phyloP scores from a whole-genome alignment of 2,797 vertebrate species.

The Siniperca undulata region DNA sequence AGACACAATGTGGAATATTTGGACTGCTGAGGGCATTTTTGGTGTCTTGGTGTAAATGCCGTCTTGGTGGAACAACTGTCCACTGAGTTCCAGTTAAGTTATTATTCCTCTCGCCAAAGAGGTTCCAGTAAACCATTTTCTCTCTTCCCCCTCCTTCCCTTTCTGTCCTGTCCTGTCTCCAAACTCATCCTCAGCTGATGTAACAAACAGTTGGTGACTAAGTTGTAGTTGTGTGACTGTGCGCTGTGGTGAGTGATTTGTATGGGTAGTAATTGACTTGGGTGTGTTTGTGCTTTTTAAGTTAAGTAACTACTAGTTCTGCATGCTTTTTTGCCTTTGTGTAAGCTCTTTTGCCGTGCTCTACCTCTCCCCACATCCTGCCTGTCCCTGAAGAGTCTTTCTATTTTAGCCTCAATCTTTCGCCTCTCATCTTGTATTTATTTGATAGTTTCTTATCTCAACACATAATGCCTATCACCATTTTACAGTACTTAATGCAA shows the following conservation, averaged over 20 bases:
- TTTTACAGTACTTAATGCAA: conserved; percentile 33
- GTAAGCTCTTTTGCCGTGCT: conserved; percentile 33
- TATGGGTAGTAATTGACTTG: conserved; percentile 87
- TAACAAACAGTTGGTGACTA: conserved; percentile 79
- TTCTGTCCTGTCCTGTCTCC: conserved; percentile 44
- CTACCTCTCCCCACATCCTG: conserved; percentile 49
- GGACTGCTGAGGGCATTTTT: conserved; percentile 44
- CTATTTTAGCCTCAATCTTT: conserved; percentile 56
- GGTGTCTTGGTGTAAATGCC: conserved; percentile 46
- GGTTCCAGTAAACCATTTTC: conserved; percentile 80
- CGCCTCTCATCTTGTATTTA: conserved; percentile 53
- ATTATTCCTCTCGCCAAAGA: conserved; percentile 60
- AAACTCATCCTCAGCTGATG: conserved; percentile 70
- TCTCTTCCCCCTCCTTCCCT: conserved; percentile 51
- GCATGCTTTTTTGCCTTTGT: conserved; percentile 70
- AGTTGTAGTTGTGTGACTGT: conserved; percentile 73
- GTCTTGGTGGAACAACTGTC: conserved; percentile 69
- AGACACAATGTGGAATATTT: conserved; percentile 53
- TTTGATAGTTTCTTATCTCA: conserved; percentile 65
- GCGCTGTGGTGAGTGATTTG: conserved; percentile 79
- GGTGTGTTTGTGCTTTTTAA: conserved; percentile 84
- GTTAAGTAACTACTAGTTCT: conserved; percentile 82
- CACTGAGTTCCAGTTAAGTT: conserved; percentile 76
- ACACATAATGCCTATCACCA: conserved; percentile 36
- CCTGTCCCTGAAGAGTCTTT: conserved; percentile 43